phyloP scores from a whole-genome alignment of 2,113 vertebrate species.

The Tiliqua scincoides region DNA sequence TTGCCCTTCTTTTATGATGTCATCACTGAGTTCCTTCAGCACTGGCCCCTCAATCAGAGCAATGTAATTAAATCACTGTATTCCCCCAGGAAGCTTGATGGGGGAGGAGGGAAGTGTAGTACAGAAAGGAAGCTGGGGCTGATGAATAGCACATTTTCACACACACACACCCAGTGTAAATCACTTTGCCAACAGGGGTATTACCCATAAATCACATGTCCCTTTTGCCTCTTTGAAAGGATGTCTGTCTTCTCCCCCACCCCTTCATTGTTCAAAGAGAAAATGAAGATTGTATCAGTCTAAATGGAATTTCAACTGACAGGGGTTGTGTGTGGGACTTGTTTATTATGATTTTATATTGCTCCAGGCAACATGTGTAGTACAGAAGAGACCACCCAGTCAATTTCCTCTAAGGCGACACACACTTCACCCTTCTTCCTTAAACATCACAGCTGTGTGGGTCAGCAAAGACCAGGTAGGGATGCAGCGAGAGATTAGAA shows the following conservation, averaged over 20 bases:
- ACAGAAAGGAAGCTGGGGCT: background rate
- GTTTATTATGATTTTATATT: slow-evolving; percentile 69
- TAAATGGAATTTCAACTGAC: slow-evolving; percentile 61
- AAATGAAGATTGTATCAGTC: slow-evolving; percentile 66
- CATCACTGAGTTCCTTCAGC: background rate
- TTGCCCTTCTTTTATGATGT: background rate
- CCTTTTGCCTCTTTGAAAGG: slow-evolving; percentile 40
- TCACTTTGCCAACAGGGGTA: background rate
- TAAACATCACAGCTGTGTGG: background rate
- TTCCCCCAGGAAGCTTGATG: slow-evolving; percentile 5
- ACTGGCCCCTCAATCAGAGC: slow-evolving; percentile 9
- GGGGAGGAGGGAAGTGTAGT: background rate
- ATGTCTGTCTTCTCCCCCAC: slow-evolving; percentile 6
- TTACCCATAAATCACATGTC: slow-evolving; percentile 49
- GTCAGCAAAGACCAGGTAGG: slow-evolving; percentile 46
- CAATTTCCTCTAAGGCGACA: slow-evolving; percentile 6
- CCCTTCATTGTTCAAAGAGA: slow-evolving; percentile 48
- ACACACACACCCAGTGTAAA: slow-evolving; percentile 14
- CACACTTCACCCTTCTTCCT: slow-evolving; percentile 13
- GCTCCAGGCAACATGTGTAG: slow-evolving; percentile 35
- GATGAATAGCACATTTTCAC: slow-evolving; percentile 66
- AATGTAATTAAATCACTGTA: slow-evolving; percentile 60
- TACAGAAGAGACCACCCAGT: slow-evolving; percentile 66
- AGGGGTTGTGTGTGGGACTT: slow-evolving; percentile 45
- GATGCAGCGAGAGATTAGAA: background rate